Conservation (phyloP, 2,797 vertebrate species). For the Distichodus sexfasciatus region DNA sequence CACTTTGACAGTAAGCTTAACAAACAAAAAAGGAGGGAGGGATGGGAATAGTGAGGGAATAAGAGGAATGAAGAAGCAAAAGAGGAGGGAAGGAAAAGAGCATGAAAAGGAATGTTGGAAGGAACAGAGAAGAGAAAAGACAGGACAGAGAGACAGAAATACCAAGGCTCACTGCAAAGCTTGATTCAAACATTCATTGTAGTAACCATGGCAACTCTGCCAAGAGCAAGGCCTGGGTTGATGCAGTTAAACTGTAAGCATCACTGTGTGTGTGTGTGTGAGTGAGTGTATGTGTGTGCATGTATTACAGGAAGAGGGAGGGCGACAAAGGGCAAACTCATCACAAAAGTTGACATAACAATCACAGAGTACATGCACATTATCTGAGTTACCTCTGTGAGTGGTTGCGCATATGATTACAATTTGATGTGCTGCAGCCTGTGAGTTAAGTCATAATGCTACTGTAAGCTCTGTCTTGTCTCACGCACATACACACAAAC, state of each 20-base stretch:
- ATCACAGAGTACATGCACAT: background rate
- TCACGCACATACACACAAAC: background rate
- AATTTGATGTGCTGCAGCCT: background rate
- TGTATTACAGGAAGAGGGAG: slow-evolving; percentile 6
- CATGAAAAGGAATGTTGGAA: too few relatives aligned
- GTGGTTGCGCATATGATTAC: background rate
- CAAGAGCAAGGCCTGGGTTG: slow-evolving; percentile 73
- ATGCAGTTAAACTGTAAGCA: slow-evolving; percentile 63
- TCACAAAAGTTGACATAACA: slow-evolving; percentile 37
- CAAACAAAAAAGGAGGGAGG: background rate
- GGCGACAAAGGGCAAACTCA: slow-evolving; percentile 30
- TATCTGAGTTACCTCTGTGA: slow-evolving; percentile 30
- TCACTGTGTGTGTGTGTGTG: slow-evolving; percentile 32
- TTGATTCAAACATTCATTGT: slow-evolving; percentile 81
- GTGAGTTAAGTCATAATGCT: background rate
- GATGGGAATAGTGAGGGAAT: background rate
- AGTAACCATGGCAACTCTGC: slow-evolving; percentile 81
- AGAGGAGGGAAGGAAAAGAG: slow-evolving; percentile 42
- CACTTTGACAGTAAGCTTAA: too few relatives aligned
- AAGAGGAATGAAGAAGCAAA: slow-evolving; percentile 1
- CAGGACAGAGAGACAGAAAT: slow-evolving; percentile 48
- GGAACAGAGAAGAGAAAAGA: slow-evolving; percentile 42
- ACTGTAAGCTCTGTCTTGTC: background rate
- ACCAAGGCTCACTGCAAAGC: slow-evolving; percentile 76
- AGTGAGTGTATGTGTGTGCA: slow-evolving; percentile 28